Conservation (phyloP, 2,888 invertebrate species). For the Troglohyphantes excavatus region DNA sequence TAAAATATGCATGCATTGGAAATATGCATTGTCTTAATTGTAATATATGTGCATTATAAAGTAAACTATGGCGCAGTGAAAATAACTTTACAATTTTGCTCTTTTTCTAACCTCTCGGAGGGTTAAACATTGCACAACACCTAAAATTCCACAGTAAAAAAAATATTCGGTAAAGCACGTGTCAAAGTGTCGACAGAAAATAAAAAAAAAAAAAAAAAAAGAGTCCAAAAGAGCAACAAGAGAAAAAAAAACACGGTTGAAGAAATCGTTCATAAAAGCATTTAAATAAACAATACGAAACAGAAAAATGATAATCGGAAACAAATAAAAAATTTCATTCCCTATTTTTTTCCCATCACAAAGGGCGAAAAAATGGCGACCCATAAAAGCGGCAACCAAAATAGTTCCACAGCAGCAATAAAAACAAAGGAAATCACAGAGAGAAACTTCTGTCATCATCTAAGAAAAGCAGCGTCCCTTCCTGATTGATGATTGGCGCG, state of each 20-base stretch:
- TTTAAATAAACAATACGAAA: conserved; percentile 28
- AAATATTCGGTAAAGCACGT: too few relatives aligned
- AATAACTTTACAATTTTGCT: too few relatives aligned
- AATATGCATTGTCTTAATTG: too few relatives aligned
- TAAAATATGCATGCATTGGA: too few relatives aligned
- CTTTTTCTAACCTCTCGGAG: too few relatives aligned
- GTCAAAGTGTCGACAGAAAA: too few relatives aligned
- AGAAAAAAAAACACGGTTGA: neutral
- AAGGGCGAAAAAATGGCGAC: neutral
- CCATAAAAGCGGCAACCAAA: conserved; percentile 20
- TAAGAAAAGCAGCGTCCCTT: conserved; percentile 33
- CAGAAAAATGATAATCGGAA: conserved; percentile 43
- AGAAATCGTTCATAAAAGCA: neutral
- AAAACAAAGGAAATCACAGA: conserved; percentile 22
- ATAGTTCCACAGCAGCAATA: conserved; percentile 30
- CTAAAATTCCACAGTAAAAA: neutral
- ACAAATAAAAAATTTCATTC: conserved; percentile 28
- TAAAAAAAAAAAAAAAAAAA: too few relatives aligned
- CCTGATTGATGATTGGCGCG: conserved; percentile 55
- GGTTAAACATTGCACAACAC: neutral
- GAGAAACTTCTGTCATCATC: conserved; percentile 62
- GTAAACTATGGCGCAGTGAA: too few relatives aligned
- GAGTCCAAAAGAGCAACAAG: conserved; percentile 12
- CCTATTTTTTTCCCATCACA: conserved; percentile 1
- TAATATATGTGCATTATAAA: too few relatives aligned